phyloP scores from a whole-genome alignment of 1,140 invertebrate species.

The Reticulitermes speratus region DNA sequence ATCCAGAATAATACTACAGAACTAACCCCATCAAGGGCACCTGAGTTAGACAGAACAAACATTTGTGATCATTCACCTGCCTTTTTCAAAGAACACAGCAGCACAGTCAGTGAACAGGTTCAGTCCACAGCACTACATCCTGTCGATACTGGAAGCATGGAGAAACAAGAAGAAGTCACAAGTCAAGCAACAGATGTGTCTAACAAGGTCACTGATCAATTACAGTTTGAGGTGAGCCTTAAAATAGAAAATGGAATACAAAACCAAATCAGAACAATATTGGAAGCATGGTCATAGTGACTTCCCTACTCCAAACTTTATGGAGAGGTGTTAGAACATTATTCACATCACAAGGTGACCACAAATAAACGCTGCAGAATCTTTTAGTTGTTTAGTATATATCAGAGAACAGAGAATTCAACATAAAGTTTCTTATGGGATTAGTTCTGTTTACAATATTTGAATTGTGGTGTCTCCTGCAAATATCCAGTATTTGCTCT shows the following conservation, averaged over 20 bases:
- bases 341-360: not conserved
- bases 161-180: not conserved
- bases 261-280: conserved; percentile 1
- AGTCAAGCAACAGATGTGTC: not conserved
- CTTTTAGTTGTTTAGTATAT: not conserved
- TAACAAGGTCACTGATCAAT: not conserved
- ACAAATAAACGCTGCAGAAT: not conserved
- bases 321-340: not conserved
- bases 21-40: not conserved
- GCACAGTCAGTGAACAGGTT: not conserved
- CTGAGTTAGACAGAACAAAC: not conserved
- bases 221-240: not conserved
- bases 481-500: no score
- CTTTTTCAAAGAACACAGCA: not conserved
- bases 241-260: conserved; percentile 24
- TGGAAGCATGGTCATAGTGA: not conserved
- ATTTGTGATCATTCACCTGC: not conserved
- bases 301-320: not conserved
- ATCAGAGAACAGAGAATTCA: not conserved
- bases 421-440: no score
- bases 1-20: not conserved
- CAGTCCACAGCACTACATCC: not conserved
- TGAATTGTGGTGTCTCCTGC: no score
- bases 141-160: not conserved
- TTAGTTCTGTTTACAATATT: no score